Evolutionary conservation across 1,140 invertebrate species (phyloP).

Genomic region (Cherax destructor): DNA sequence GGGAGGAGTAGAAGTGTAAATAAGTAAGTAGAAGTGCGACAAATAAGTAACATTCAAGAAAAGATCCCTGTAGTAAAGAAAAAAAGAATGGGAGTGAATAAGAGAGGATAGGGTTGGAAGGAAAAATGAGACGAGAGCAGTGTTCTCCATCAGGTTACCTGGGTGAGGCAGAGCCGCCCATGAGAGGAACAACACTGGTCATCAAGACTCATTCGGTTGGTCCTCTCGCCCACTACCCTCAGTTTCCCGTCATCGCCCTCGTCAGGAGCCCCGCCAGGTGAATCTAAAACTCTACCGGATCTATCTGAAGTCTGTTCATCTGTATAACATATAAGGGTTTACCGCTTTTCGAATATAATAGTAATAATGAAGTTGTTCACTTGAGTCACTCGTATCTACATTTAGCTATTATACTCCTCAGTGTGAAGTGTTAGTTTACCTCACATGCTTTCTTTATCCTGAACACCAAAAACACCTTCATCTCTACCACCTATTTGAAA

Average conservation of each 20-base stretch:
- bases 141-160: conserved; percentile 1
- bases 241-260: conserved; percentile 18
- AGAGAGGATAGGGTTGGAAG: background rate
- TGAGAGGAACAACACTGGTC: background rate
- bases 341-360: background rate
- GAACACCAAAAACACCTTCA: too few relatives aligned
- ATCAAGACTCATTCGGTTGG: conserved; percentile 15
- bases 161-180: background rate
- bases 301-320: background rate
- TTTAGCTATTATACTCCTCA: background rate
- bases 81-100: background rate
- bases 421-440: too few relatives aligned
- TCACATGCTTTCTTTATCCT: background rate
- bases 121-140: too few relatives aligned
- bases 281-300: background rate
- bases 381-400: too few relatives aligned
- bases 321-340: background rate
- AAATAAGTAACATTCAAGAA: too few relatives aligned
- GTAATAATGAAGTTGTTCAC: background rate
- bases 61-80: too few relatives aligned
- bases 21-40: too few relatives aligned
- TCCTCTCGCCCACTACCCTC: background rate
- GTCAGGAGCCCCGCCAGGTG: conserved; percentile 29
- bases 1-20: background rate
- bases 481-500: too few relatives aligned